phyloP scores from a whole-genome alignment of 2,113 vertebrate genomes.

The Chitala chitala region DNA sequence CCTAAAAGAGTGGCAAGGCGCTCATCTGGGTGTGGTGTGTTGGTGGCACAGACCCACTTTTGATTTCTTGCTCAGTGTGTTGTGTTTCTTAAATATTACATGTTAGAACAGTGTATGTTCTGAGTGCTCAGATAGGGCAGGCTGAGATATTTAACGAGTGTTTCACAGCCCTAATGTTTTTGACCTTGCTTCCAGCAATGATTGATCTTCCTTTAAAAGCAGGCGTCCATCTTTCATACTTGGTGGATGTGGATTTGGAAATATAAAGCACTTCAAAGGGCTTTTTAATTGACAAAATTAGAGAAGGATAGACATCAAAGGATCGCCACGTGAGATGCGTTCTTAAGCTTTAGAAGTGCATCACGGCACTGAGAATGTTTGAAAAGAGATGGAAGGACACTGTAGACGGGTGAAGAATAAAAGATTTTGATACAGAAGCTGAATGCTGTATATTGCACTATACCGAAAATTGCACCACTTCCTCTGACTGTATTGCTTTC shows the following conservation, averaged over 20 bases:
- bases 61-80: neutral
- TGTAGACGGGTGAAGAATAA: neutral
- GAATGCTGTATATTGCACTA: neutral
- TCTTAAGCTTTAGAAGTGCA: conserved; percentile 21
- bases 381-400: conserved; percentile 19
- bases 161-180: conserved; percentile 14
- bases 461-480: neutral
- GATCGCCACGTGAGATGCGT: conserved; percentile 37
- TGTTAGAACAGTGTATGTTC: neutral
- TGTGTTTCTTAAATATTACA: neutral
- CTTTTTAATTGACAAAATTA: conserved; percentile 45
- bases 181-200: conserved; percentile 33
- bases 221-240: conserved; percentile 17
- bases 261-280: conserved; percentile 5
- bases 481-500: neutral
- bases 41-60: neutral
- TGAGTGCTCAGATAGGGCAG: neutral
- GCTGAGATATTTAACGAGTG: conserved; percentile 4
- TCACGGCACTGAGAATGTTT: conserved; percentile 14
- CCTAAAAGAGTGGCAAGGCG: neutral
- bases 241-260: conserved; percentile 28
- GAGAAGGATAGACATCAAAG: conserved; percentile 39
- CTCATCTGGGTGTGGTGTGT: neutral
- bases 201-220: conserved; percentile 25
- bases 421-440: neutral